These are phyloP conservation scores for Vanessa atalanta DNA, from an alignment of 1,140 invertebrate genomes.

Conservation along the genomic window DNA sequence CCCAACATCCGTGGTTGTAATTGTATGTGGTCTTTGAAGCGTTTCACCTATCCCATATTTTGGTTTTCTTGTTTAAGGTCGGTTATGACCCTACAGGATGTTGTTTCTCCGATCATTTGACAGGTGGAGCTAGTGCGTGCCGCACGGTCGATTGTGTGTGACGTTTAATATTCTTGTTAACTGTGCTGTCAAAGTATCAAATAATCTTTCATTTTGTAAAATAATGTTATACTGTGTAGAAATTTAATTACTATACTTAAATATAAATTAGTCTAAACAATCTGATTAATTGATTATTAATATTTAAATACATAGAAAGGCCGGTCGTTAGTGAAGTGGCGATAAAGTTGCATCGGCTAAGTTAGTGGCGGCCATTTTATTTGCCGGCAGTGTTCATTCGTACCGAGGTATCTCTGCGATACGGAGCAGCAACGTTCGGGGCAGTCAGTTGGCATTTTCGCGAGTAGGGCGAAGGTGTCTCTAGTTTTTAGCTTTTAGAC, in stretches of 20 bases:
- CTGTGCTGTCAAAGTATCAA: conserved; percentile 55
- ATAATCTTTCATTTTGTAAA: conserved; percentile 43
- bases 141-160: conserved; percentile 59
- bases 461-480: conserved; percentile 75
- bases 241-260: conserved; percentile 44
- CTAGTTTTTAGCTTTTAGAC: conserved; percentile 76
- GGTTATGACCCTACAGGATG: conserved; percentile 69
- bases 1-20: conserved; percentile 59
- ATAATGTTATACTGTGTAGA: conserved; percentile 55
- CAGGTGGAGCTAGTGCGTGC: conserved; percentile 75
- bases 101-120: conserved; percentile 56
- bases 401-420: conserved; percentile 76
- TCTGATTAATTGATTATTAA: conserved; percentile 39
- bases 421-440: conserved; percentile 71
- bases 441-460: conserved; percentile 79
- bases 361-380: conserved; percentile 80
- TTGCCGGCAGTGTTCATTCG: conserved; percentile 78
- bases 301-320: conserved; percentile 39
- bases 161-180: conserved; percentile 59
- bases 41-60: conserved; percentile 71
- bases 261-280: conserved; percentile 38
- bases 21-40: conserved; percentile 64
- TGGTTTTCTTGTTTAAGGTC: conserved; percentile 57
- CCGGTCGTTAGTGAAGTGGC: conserved; percentile 54
- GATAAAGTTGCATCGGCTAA: conserved; percentile 65